Evolutionary conservation across 2,888 invertebrate species (phyloP).

Genomic region (Metallyticus violacea): DNA sequence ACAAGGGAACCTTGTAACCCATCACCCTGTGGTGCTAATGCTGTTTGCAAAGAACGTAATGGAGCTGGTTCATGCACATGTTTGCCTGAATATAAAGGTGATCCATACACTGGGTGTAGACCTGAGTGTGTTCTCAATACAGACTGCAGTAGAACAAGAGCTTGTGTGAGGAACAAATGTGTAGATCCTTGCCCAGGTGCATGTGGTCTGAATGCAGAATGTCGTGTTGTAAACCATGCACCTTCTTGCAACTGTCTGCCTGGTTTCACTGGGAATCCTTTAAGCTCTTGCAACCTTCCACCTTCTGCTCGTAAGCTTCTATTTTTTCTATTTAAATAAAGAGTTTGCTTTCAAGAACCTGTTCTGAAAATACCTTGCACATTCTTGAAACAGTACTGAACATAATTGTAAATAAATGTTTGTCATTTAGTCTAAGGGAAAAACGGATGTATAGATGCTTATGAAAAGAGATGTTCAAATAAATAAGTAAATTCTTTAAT

Average conservation of each 20-base stretch:
- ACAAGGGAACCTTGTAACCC: slow-evolving; percentile 79
- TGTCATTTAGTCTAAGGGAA: too few species aligned
- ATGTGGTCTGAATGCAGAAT: slow-evolving; percentile 77
- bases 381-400: too few species aligned
- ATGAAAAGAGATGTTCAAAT: too few species aligned
- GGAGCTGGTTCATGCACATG: slow-evolving; percentile 83
- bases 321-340: neutral
- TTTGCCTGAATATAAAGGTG: slow-evolving; percentile 77
- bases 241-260: slow-evolving; percentile 77
- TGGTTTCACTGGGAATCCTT: slow-evolving; percentile 76
- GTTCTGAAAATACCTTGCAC: neutral
- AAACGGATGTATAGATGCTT: too few species aligned
- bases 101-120: slow-evolving; percentile 81
- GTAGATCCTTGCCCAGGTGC: slow-evolving; percentile 78
- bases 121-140: slow-evolving; percentile 84
- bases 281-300: slow-evolving; percentile 47
- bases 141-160: slow-evolving; percentile 71
- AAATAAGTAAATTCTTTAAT: too few species aligned
- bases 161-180: slow-evolving; percentile 84
- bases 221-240: slow-evolving; percentile 76
- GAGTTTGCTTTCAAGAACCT: slow-evolving; percentile 10
- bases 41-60: slow-evolving; percentile 77
- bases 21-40: slow-evolving; percentile 83
- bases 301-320: slow-evolving; percentile 41
- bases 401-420: too few species aligned